Evolutionary conservation across 2,113 vertebrate genomes (phyloP).

Genomic region (Eudyptes chrysolophus): DNA sequence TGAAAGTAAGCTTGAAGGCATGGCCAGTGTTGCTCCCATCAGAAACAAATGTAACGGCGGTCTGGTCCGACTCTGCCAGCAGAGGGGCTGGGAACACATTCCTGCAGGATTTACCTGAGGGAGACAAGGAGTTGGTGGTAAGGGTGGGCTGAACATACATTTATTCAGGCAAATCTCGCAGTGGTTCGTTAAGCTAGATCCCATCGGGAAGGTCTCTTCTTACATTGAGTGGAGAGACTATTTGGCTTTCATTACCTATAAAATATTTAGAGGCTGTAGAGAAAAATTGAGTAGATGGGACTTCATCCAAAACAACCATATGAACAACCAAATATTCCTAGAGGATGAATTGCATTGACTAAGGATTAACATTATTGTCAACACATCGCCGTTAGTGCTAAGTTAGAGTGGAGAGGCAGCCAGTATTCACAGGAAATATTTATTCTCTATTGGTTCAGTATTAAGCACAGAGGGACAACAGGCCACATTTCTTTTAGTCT

Average conservation of each 20-base stretch:
- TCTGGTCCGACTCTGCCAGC: neutral
- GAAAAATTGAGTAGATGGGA: neutral
- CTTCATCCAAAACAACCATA: neutral
- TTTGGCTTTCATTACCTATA: neutral
- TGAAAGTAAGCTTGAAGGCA: neutral
- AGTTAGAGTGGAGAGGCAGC: neutral
- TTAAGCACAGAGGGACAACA: neutral
- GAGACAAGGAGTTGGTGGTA: neutral
- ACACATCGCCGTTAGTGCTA: too few relatives aligned
- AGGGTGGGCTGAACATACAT: neutral
- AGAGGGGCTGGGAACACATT: neutral
- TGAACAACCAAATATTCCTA: neutral
- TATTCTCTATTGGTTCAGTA: neutral
- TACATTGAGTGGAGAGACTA: neutral
- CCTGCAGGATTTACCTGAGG: neutral
- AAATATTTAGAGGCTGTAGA: neutral
- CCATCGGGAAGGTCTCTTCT: neutral
- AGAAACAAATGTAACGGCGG: neutral
- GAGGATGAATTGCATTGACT: neutral
- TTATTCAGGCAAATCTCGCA: neutral
- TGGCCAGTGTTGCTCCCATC: neutral
- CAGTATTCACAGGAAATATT: neutral
- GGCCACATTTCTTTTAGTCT: neutral
- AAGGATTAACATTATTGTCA: neutral
- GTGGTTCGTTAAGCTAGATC: neutral